Base-by-base conservation (phyloP, 2,113 vertebrate genomes). In the Tichodroma muraria region DNA sequence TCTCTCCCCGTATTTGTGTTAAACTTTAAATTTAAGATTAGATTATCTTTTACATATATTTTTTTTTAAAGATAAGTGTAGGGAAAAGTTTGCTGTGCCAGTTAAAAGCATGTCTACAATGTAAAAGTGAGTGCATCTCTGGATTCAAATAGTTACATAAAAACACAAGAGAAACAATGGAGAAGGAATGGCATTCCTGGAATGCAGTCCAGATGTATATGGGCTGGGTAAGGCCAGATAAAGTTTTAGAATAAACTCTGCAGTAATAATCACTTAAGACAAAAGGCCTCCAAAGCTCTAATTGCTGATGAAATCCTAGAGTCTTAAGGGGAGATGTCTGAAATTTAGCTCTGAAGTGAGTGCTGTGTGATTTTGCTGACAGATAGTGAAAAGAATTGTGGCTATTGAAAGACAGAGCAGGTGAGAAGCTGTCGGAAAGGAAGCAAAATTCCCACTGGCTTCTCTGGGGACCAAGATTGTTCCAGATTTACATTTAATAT, bases 21-120 rank as follows among this genome's bases (percentile, higher is more conserved):
- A 90, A 95, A 92, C 89, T 96, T 94, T 94, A 91, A 94, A 96
- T 96, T 96, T 93, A 93, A 97, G 93, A 97, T 97, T 93, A 97
- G 93, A 69, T 95, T 96, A 95, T 96, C 95, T 96, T 72, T 93
- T 89, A 93, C 88, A 92, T 97, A 85, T 81, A 89, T 71, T 76
- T 89, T 69, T 84, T 88, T 93, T 85, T 13, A 11, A 75, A 96
- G 94, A 90, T 95, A 96, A 97, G 90, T 71, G 85, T 45, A 70
- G 66, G 57, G 82, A 95, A 94, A 94, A 92, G 73, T 96, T 96
- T 96, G 91, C 88, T 66, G 90, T 96, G 78, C 90, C 90, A 79
- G 95, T 90, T 94, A 80, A 80, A 94, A 93, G 77, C 92, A 93
- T 73, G 94, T 94, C 95, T 92, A 96, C 89, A 91, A 80, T 93